A percentile compares a stretch with the other conserved stretches of the same genome.
phyloP scores from a whole-genome alignment of 2,797 vertebrate genomes.

The Lemur catta region DNA sequence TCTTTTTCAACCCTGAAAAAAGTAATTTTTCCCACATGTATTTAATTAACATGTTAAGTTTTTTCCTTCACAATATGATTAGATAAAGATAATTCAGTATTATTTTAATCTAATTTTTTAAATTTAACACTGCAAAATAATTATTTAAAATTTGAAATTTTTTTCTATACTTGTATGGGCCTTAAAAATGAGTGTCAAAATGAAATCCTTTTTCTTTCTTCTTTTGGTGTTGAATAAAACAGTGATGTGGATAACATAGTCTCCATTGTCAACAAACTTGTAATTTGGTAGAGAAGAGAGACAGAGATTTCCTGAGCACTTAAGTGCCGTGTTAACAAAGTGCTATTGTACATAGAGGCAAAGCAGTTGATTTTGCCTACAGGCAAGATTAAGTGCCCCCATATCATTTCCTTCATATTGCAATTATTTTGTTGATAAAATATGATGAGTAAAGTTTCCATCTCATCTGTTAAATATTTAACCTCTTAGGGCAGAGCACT shows the following conservation, averaged over 20 bases:
- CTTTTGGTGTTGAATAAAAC: not conserved
- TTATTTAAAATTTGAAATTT: not conserved
- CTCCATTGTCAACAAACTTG: not conserved
- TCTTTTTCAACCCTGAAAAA: constrained; percentile 22
- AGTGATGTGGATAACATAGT: not conserved
- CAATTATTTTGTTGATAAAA: not conserved
- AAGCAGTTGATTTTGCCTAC: not conserved
- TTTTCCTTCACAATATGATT: not conserved
- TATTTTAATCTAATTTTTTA: constrained; percentile 26
- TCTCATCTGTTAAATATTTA: constrained; percentile 25
- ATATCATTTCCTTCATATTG: not conserved
- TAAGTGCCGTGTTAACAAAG: not conserved
- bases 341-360: not conserved
- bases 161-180: not conserved
- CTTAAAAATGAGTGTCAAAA: not conserved
- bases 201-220: not conserved
- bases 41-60: not conserved
- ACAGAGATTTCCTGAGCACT: not conserved
- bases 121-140: not conserved
- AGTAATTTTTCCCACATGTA: not conserved
- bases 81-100: constrained; percentile 16
- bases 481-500: not conserved
- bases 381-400: not conserved
- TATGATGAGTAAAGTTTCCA: not conserved
- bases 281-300: not conserved